These are phyloP conservation scores for Polymixis lichenea DNA, from an alignment of 2,888 invertebrate species.

Conservation along the genomic window DNA sequence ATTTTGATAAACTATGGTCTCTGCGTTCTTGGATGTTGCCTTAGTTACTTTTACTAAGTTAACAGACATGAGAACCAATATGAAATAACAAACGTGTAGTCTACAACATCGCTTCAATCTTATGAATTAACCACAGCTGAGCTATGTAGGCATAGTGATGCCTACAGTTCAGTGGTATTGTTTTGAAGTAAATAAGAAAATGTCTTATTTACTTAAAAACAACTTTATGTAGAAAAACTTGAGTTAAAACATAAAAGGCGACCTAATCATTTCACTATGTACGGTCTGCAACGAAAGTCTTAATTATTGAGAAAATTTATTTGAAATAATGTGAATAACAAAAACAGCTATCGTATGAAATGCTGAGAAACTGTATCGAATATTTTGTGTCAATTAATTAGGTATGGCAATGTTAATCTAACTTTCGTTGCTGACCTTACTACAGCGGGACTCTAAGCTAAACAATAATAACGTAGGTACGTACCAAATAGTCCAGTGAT, in stretches of 20 bases:
- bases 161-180: no score
- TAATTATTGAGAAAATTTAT: background rate
- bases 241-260: background rate
- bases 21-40: background rate
- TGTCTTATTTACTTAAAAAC: background rate
- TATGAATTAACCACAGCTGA: background rate
- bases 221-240: background rate
- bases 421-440: background rate
- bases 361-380: background rate
- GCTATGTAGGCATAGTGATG: no score
- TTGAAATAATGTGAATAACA: background rate
- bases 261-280: background rate
- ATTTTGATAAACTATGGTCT: background rate
- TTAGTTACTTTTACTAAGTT: background rate
- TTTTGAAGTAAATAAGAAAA: no score
- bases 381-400: background rate
- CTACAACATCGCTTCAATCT: background rate
- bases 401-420: background rate
- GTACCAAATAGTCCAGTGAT: conserved; percentile 10
- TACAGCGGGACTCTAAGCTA: background rate
- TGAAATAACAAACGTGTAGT: background rate
- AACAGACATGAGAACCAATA: background rate
- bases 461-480: conserved; percentile 13
- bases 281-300: conserved; percentile 7
- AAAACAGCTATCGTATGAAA: background rate